A percentile compares a stretch with the other conserved stretches of the same genome.
These are phyloP conservation scores for Hypsopygia costalis DNA, from an alignment of 2,888 invertebrate species.

Conservation along the genomic window DNA sequence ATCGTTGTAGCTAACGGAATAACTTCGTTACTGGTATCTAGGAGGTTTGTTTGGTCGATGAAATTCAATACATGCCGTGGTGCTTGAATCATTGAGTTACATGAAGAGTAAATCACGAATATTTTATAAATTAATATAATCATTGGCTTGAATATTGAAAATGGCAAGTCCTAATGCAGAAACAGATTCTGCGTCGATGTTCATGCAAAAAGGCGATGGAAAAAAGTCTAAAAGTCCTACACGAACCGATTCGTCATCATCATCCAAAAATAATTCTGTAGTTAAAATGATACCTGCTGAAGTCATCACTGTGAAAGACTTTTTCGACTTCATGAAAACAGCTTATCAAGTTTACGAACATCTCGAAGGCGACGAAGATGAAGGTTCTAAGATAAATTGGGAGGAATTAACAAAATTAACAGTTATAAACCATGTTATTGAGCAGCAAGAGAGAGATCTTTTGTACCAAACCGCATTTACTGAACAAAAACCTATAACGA, in stretches of 20 bases:
- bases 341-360: slow-evolving; percentile 84
- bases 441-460: slow-evolving; percentile 69
- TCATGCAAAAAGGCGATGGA: slow-evolving; percentile 50
- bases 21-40: slow-evolving; percentile 30
- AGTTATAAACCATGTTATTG: slow-evolving; percentile 70
- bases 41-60: slow-evolving; percentile 50
- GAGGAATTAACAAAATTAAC: slow-evolving; percentile 73
- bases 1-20: no score
- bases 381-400: slow-evolving; percentile 70
- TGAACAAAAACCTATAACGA: slow-evolving; percentile 49
- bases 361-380: slow-evolving; percentile 64
- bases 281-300: slow-evolving; percentile 62
- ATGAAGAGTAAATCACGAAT: no score
- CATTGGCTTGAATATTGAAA: slow-evolving; percentile 21
- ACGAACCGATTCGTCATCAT: slow-evolving; percentile 37
- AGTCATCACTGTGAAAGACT: slow-evolving; percentile 84
- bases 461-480: slow-evolving; percentile 48
- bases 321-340: slow-evolving; percentile 86
- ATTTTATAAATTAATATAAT: no score
- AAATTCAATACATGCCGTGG: slow-evolving; percentile 14
- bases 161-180: slow-evolving; percentile 64
- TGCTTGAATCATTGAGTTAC: no score
- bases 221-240: slow-evolving; percentile 39
- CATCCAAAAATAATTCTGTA: slow-evolving; percentile 41
- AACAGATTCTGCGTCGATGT: slow-evolving; percentile 58